Base-by-base conservation (phyloP, 2,113 vertebrate species). In the Eublepharis macularius region DNA sequence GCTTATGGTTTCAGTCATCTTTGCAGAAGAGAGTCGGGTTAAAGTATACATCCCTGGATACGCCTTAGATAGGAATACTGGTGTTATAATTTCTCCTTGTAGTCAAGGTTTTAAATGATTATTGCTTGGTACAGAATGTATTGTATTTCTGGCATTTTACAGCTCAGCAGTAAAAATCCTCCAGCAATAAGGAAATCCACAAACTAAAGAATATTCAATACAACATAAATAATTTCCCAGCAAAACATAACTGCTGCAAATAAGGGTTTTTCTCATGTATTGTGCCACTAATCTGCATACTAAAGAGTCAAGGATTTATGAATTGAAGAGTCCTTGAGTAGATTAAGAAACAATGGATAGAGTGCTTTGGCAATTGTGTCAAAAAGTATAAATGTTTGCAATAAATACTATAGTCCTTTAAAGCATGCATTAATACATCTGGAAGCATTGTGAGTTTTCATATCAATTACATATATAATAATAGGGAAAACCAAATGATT, bases 361-460 rank as follows among this genome's bases (percentile, higher is more conserved):
- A 43, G 9, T 78, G 29, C 65, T 90, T 75, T 82, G 54, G 86
- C 80, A 80, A 13, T 49, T 80, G 65, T 26, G 66, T 65, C 16
- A 87, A 86, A 85, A 87, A n/a, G 29, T 29, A 75, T 29, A 41
- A 14, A 1, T 49, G 65, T 79, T 73, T 26, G 69, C 87, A 84
- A 87, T 8, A 16, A 87, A 70, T 16, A n/a, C 73, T 88, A 47
- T 3, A 57, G 81, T 83, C 74, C 2, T 8, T 32, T 65, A 45
- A 68, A 84, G 21, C 45, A 19, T 2, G 13, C 63, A 72, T 88
- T 90, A 84, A 49, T 81, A n/a, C 78, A 84, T 80, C 80, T 65
- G 54, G 13, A 88, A 16, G 24, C 89, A 84, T 81, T 89, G 82
- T 88, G 63, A 36, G 83, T 89, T 87, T 54, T 81, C 34, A 76